These are phyloP conservation scores for Drosophila guanche DNA, from an alignment of 1,140 invertebrate species.

Conservation along the genomic window DNA sequence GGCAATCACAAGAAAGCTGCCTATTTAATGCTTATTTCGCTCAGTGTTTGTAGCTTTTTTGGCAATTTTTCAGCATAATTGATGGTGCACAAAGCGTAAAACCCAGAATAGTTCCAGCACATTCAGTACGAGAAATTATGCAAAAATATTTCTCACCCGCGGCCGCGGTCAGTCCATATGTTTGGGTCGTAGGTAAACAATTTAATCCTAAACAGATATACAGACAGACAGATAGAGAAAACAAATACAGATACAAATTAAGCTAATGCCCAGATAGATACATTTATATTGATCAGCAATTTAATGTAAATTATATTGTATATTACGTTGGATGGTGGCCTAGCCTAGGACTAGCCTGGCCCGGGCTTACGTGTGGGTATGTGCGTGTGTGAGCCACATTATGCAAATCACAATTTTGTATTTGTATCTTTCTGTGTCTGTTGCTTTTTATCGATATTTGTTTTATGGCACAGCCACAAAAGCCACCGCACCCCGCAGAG, in stretches of 20 bases:
- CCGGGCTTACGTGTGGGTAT: not conserved
- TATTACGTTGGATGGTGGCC: conserved; percentile 44
- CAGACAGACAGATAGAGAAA: not conserved
- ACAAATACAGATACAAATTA: conserved; percentile 66
- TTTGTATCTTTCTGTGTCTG: conserved; percentile 69
- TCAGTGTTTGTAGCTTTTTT: conserved; percentile 25
- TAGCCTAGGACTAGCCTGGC: not conserved
- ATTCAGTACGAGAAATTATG: conserved; percentile 76
- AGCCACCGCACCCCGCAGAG: not conserved
- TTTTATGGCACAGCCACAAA: conserved; percentile 54
- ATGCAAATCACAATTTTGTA: conserved; percentile 69
- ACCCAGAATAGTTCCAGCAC: conserved; percentile 65
- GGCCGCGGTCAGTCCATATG: conserved; percentile 46
- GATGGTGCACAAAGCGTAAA: conserved; percentile 74
- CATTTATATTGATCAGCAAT: conserved; percentile 81
- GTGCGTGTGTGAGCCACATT: conserved; percentile 54
- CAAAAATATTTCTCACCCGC: conserved; percentile 67
- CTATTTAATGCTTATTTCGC: not conserved
- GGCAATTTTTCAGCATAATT: conserved; percentile 73
- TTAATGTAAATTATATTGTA: conserved; percentile 81
- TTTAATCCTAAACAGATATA: conserved; percentile 50
- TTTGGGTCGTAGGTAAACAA: conserved; percentile 47
- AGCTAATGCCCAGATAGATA: conserved; percentile 76
- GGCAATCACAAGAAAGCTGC: too few species aligned
- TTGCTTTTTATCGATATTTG: conserved; percentile 77